Evolutionary conservation across 2,797 vertebrate species (phyloP).

Genomic region (Pogoniulus pusillus): DNA sequence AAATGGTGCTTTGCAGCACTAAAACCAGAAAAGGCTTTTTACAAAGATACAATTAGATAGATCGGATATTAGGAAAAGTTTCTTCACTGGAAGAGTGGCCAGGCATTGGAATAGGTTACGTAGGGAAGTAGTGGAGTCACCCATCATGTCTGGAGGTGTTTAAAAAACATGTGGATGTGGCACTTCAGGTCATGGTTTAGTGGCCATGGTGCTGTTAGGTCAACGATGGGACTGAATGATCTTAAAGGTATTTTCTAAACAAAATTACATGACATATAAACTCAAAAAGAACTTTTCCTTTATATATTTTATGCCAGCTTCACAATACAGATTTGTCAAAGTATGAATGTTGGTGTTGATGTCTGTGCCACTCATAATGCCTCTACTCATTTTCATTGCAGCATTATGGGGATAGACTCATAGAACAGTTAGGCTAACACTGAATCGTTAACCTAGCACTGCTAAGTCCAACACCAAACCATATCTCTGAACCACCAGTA

Average conservation of each 20-base stretch:
- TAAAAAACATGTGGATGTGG: too few species aligned
- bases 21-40: background rate
- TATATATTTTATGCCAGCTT: background rate
- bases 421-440: background rate
- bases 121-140: too few species aligned
- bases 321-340: background rate
- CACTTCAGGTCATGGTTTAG: too few species aligned
- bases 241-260: too few species aligned
- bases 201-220: too few species aligned
- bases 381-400: background rate
- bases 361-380: background rate
- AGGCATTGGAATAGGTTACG: too few species aligned
- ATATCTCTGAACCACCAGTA: background rate
- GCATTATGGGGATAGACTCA: background rate
- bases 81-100: too few species aligned
- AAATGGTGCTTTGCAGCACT: background rate
- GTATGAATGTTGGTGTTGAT: background rate
- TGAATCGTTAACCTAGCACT: background rate
- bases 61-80: too few species aligned
- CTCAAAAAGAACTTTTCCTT: background rate
- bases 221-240: too few species aligned
- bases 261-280: background rate
- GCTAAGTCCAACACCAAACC: background rate
- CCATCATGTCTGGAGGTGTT: too few species aligned
- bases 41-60: too few species aligned